Evolutionary conservation across 2,113 vertebrate species (phyloP), one percentile per base, ranked within the genome.

Genomic region (Cyphomyrus plagiostoma): DNA sequence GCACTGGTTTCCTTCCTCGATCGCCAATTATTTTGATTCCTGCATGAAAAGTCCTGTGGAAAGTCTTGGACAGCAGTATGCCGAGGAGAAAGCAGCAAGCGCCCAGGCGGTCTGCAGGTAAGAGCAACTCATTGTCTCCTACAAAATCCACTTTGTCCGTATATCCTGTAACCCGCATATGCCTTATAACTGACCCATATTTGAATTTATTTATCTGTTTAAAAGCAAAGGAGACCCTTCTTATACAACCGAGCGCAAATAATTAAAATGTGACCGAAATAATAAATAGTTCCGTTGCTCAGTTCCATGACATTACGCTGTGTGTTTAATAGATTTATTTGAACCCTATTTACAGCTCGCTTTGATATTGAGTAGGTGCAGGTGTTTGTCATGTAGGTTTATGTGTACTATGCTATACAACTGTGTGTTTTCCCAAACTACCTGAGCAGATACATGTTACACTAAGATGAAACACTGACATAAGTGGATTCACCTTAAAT

Each of bases 71-170:
- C 95, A 96, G 95, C 96, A 96, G 96, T 95, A 98, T 98, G 97
- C 97, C 97, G 97, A 97, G 97, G 96, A 98, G 97, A 96, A 98
- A 98, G 96, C 98, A 98, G 96, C 96, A 98, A 97, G 98, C 97
- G 91, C 98, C 98, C 94, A 96, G 97, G 96, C 97, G 98, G 94
- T 98, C 97, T 94, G 96, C 96, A 97, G 97, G 97, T 98, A 97
- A 97, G 94, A 35, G 30, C 19, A 26, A 82, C 52, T 86, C 85
- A 50, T 88, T 52, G 42, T 52, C 42, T 52, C 1, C 82, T 86
- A 35, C n/a, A 53, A 30, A 86, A 86, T 26, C n/a, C 49, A 86
- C 85, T 49, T 86, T 26, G 19, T 86, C n/a, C 42, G 8, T n/a
- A 15, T 11, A 49, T 49, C 46, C 9, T 82, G 77, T 23, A 45